Conservation (phyloP, 2,888 invertebrate genomes). For the Omphaloscelis lunosa region DNA sequence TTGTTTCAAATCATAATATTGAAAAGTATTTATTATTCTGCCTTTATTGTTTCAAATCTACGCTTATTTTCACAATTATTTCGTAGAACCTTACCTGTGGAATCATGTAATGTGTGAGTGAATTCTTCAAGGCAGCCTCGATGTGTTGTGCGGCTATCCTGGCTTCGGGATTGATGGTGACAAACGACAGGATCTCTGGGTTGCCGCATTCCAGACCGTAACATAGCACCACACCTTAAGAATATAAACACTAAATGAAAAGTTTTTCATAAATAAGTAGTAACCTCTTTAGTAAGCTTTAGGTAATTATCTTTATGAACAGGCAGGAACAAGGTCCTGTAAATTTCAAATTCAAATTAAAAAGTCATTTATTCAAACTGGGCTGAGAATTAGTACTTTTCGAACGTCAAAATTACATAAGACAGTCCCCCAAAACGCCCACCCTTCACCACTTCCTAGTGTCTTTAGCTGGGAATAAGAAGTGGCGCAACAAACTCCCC, state of each 20-base stretch:
- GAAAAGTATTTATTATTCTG: neutral
- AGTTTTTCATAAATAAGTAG: neutral
- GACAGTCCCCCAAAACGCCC: too few species aligned
- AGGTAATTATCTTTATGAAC: neutral
- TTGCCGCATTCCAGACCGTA: constrained; percentile 94
- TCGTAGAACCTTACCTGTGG: constrained; percentile 91
- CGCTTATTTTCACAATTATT: neutral
- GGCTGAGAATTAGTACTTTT: too few species aligned
- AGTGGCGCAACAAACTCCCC: too few species aligned
- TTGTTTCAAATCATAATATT: neutral
- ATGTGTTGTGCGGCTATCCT: constrained; percentile 91
- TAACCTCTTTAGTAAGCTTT: neutral
- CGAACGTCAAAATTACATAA: too few species aligned
- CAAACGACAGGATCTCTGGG: constrained; percentile 94
- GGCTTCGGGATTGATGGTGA: constrained; percentile 86
- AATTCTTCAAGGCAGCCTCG: constrained; percentile 91
- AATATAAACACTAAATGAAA: neutral
- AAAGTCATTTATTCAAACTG: too few species aligned
- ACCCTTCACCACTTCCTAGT: too few species aligned
- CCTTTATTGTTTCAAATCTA: neutral
- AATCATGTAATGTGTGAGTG: constrained; percentile 94
- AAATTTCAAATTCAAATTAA: too few species aligned
- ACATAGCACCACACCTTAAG: constrained; percentile 93
- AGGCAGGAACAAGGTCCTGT: neutral
- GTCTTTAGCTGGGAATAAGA: too few species aligned